Evolutionary conservation across 1,140 invertebrate genomes (phyloP).

Genomic region (Lucilia cuprina): DNA sequence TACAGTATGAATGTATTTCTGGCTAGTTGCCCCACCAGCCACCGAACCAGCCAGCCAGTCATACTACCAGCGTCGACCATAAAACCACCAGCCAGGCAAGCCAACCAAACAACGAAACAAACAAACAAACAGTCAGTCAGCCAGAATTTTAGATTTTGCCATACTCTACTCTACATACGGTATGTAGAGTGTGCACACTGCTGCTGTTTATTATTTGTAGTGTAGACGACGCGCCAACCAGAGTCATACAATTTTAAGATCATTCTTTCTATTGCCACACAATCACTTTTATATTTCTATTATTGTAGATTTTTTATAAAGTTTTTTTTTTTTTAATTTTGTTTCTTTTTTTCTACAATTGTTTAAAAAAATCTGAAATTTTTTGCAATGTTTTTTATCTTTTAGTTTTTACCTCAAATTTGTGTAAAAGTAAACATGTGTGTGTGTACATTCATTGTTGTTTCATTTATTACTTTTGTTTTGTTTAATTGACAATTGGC

Average conservation of each 20-base stretch:
- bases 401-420: neutral
- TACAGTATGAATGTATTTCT: slow-evolving; percentile 11
- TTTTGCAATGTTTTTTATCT: neutral
- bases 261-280: neutral
- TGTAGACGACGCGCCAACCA: neutral
- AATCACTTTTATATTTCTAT: neutral
- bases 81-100: neutral
- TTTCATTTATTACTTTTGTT: too few species aligned
- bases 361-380: too few species aligned
- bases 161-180: neutral
- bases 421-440: too few species aligned
- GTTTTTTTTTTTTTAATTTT: neutral
- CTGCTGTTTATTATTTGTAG: neutral
- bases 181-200: neutral
- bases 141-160: neutral
- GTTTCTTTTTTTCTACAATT: neutral
- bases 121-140: neutral
- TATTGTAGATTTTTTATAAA: neutral
- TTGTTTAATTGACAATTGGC: too few species aligned
- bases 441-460: too few species aligned
- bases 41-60: neutral
- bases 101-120: neutral
- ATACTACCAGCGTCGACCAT: neutral
- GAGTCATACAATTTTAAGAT: neutral
- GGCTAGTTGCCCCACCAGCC: slow-evolving; percentile 1